Base-by-base conservation (phyloP, 2,113 vertebrate species). In the Melospiza melodia region DNA sequence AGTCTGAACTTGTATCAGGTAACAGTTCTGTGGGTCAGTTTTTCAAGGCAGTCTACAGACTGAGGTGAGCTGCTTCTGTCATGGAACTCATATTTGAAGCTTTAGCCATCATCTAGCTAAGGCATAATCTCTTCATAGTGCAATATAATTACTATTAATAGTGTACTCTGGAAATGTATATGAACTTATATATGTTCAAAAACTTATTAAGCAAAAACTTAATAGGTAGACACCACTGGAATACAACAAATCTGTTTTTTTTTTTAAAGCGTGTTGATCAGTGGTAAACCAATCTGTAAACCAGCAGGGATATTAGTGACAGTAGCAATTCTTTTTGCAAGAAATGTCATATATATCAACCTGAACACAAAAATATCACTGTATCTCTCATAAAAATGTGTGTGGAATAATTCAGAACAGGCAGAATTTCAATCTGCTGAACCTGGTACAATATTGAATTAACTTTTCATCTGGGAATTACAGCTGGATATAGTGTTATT, bases 351-450 rank as follows among this genome's bases (percentile, higher is more conserved):
- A 35, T 5, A 1, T 58, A 81, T 72, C 73, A 87, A 37, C n/a
- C 21, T 30, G 46, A 81, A 89, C 39, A 84, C 11, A 75, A 48
- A 87, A 87, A 68, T 55, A 71, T 65, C 21, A n/a, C 19, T 61
- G 7, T 51, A 67, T 87, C 8, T 73, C 10, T 27, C 46, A 46
- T 41, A 89, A 72, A 88, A 82, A 8, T 41, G 7, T 67, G 65
- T 72, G 39, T 6, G 5, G 41, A 71, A 84, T 94, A 92, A 92
- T 87, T 93, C 58, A 76, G 31, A 91, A 72, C 5, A 46, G 73
- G 16, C 27, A 95, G 76, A 89, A 72, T 81, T 96, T 90, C 68
- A 65, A 18, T 65, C 48, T 94, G 52, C 46, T 77, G 43, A 94
- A 49, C 30, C 30, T 65, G 17, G 9, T 79, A 46, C 41, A 81